Percentiles rank a stretch among this genome's conserved stretches.
Evolutionary conservation across 2,797 vertebrate species (phyloP).

Genomic region (Coccyzus lansbergi): DNA sequence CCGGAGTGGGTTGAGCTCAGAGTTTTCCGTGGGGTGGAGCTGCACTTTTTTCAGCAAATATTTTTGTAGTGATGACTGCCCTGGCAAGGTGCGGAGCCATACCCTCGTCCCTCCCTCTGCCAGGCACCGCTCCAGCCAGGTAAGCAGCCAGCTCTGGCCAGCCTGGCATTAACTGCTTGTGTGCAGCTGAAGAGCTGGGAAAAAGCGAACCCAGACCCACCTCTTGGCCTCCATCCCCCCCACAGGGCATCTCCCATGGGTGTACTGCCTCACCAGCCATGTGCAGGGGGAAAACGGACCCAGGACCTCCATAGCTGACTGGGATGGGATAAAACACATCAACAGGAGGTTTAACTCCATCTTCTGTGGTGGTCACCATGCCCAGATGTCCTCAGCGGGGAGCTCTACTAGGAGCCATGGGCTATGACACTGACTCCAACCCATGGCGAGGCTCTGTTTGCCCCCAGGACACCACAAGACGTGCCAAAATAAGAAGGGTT

Average conservation of each 20-base stretch:
- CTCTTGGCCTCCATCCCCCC: background rate
- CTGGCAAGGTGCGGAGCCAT: slow-evolving; percentile 56
- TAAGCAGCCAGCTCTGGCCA: background rate
- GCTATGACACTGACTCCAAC: background rate
- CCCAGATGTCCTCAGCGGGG: background rate
- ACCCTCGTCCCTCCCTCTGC: slow-evolving; percentile 23
- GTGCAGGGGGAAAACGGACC: fast-evolving
- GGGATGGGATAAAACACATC: background rate
- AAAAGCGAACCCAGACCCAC: background rate
- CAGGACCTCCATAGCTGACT: fast-evolving
- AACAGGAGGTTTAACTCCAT: background rate
- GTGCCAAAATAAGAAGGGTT: background rate
- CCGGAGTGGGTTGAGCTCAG: background rate
- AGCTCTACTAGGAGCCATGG: background rate
- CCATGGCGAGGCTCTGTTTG: background rate
- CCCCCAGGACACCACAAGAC: background rate
- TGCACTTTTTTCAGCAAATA: slow-evolving; percentile 60
- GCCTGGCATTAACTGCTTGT: slow-evolving; percentile 17
- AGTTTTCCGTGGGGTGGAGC: slow-evolving; percentile 51
- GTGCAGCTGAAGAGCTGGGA: background rate
- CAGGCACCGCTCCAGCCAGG: slow-evolving; percentile 51
- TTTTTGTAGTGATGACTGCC: slow-evolving; percentile 39
- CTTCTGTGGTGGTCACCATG: background rate
- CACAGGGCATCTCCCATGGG: fast-evolving
- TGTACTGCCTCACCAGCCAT: background rate